phyloP scores from a whole-genome alignment of 2,113 vertebrate genomes.

The Cinclus cinclus region DNA sequence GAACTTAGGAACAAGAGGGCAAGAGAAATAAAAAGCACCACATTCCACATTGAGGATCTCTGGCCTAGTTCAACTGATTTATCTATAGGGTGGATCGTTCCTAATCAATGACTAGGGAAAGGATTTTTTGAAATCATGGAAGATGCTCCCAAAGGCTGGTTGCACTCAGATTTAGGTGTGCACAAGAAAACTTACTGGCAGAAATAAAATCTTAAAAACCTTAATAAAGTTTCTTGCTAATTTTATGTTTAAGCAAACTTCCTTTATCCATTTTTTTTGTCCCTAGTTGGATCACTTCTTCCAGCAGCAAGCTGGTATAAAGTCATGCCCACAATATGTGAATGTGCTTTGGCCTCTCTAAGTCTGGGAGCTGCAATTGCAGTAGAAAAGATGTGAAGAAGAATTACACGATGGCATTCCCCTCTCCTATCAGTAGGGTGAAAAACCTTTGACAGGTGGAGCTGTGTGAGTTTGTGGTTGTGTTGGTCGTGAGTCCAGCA shows the following conservation, averaged over 20 bases:
- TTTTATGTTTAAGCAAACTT: neutral
- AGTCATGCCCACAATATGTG: rapidly evolving
- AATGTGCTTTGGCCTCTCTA: neutral
- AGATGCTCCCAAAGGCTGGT: neutral
- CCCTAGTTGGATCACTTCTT: neutral
- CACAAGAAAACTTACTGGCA: neutral
- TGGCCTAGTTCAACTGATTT: neutral
- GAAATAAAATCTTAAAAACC: neutral
- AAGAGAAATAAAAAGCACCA: neutral
- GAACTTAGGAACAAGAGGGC: neutral
- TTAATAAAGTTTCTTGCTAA: neutral
- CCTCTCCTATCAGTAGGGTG: neutral
- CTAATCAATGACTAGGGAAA: neutral
- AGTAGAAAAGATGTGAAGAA: neutral
- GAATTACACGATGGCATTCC: neutral
- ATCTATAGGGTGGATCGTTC: neutral
- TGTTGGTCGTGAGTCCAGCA: neutral
- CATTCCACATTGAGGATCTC: neutral
- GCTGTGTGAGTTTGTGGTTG: neutral
- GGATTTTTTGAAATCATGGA: neutral
- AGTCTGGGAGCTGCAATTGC: neutral
- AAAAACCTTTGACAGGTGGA: neutral
- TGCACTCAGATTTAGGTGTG: neutral
- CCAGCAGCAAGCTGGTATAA: neutral
- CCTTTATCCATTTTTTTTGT: neutral